Evolutionary conservation across 2,113 vertebrate species (phyloP).

Genomic region (Nematolebias whitei): DNA sequence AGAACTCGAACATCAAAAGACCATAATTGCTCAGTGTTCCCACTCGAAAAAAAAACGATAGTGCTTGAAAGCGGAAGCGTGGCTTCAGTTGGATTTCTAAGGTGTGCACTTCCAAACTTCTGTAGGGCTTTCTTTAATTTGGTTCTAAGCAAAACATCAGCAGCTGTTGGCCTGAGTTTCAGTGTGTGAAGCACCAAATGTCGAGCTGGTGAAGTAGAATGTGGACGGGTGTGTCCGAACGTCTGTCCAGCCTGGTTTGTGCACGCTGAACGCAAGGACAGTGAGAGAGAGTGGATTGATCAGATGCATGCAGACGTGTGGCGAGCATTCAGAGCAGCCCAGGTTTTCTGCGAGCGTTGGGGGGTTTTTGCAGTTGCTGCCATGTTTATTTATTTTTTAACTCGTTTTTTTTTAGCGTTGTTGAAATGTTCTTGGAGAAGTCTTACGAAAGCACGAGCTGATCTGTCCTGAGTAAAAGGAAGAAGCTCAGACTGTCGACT

Average conservation of each 20-base stretch:
- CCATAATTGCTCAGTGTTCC: constrained; percentile 50
- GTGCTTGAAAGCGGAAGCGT: constrained; percentile 3
- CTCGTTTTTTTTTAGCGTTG: constrained; percentile 18
- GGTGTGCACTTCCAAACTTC: background rate
- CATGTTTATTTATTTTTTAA: background rate
- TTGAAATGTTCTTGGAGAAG: constrained; percentile 24
- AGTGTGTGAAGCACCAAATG: constrained; percentile 45
- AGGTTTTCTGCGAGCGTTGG: background rate
- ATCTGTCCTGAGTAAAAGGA: too few relatives aligned
- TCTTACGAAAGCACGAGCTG: too few relatives aligned
- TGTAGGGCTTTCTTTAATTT: constrained; percentile 47
- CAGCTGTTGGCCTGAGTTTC: constrained; percentile 61
- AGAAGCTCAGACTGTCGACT: too few relatives aligned
- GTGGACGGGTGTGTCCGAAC: constrained; percentile 59
- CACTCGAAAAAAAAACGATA: constrained; percentile 4
- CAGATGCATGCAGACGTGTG: constrained; percentile 5
- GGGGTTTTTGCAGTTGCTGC: background rate
- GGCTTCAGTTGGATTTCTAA: constrained; percentile 9
- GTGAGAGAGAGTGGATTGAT: constrained; percentile 26
- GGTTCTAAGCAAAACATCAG: constrained; percentile 61
- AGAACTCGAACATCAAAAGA: constrained; percentile 53
- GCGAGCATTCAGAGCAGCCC: background rate
- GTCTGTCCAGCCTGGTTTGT: constrained; percentile 51
- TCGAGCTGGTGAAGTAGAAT: constrained; percentile 53
- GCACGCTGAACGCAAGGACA: constrained; percentile 37